phyloP scores from a whole-genome alignment of 2,113 vertebrate genomes.

The Leptobrachium leishanense region DNA sequence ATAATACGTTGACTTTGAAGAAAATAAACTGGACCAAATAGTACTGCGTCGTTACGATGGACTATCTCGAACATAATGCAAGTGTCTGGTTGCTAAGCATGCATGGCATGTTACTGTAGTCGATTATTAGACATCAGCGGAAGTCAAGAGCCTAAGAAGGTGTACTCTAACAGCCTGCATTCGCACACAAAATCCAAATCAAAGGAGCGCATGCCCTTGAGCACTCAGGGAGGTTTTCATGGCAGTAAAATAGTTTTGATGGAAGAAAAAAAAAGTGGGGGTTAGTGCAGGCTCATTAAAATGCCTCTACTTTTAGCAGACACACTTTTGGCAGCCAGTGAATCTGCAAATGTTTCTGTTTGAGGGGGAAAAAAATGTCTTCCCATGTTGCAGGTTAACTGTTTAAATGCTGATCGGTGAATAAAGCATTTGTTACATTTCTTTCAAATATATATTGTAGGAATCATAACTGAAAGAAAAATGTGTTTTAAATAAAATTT shows the following conservation, averaged over 20 bases:
- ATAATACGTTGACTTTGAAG: neutral
- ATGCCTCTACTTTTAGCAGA: slow-evolving; percentile 37
- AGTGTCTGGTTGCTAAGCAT: slow-evolving; percentile 14
- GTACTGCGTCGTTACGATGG: neutral
- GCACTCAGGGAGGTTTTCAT: slow-evolving; percentile 34
- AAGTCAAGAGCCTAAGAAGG: slow-evolving; percentile 21
- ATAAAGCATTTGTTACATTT: neutral
- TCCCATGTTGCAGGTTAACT: neutral
- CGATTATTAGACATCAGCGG: slow-evolving; percentile 3
- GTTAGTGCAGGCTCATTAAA: slow-evolving; percentile 41
- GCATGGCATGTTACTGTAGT: slow-evolving; percentile 23
- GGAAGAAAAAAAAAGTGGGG: neutral
- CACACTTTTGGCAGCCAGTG: slow-evolving; percentile 32
- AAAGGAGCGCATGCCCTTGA: slow-evolving; percentile 40
- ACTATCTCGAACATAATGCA: slow-evolving; percentile 6
- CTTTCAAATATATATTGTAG: too few species aligned
- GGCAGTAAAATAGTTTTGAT: slow-evolving; percentile 39
- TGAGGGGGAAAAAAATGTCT: neutral
- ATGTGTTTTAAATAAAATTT: too few species aligned
- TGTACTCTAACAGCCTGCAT: slow-evolving; percentile 8
- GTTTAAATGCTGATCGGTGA: neutral
- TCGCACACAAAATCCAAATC: slow-evolving; percentile 30
- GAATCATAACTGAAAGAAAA: too few species aligned
- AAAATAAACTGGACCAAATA: neutral
- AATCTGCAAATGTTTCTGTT: slow-evolving; percentile 35